A percentile compares a stretch with the other conserved stretches of the same genome.
Evolutionary conservation across 2,113 vertebrate genomes (phyloP).

Genomic region (Sceloporus tristichus): DNA sequence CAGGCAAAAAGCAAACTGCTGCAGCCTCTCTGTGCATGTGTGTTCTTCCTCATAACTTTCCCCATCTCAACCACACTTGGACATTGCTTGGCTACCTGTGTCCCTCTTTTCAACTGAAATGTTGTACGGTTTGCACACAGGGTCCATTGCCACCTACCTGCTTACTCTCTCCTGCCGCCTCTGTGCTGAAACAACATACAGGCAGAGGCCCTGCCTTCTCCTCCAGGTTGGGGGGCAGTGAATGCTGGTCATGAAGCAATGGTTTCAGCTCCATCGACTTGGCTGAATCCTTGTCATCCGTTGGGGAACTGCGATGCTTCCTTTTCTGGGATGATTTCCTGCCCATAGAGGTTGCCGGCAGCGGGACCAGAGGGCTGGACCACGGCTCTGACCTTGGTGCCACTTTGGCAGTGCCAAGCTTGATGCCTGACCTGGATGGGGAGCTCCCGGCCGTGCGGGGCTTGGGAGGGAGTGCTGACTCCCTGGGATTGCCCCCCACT

Average conservation of each 20-base stretch:
- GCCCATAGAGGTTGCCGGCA: background rate
- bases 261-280: background rate
- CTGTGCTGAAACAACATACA: background rate
- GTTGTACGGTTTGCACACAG: too few species aligned
- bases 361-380: background rate
- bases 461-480: background rate
- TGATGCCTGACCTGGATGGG: background rate
- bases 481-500: background rate
- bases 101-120: too few species aligned
- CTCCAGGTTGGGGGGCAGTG: background rate
- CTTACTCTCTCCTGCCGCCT: background rate
- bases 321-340: slow-evolving; percentile 11
- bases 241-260: background rate
- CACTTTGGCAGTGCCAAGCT: background rate
- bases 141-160: background rate
- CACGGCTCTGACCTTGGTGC: background rate
- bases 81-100: too few species aligned
- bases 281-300: background rate
- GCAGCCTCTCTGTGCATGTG: too few species aligned
- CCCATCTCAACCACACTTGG: too few species aligned
- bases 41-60: too few species aligned
- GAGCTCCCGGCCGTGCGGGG: background rate
- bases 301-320: background rate
- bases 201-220: background rate
- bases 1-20: too few species aligned